Percentiles rank a stretch among this genome's conserved stretches.
Evolutionary conservation across 2,797 vertebrate species (phyloP).

Genomic region (Myotis myotis): DNA sequence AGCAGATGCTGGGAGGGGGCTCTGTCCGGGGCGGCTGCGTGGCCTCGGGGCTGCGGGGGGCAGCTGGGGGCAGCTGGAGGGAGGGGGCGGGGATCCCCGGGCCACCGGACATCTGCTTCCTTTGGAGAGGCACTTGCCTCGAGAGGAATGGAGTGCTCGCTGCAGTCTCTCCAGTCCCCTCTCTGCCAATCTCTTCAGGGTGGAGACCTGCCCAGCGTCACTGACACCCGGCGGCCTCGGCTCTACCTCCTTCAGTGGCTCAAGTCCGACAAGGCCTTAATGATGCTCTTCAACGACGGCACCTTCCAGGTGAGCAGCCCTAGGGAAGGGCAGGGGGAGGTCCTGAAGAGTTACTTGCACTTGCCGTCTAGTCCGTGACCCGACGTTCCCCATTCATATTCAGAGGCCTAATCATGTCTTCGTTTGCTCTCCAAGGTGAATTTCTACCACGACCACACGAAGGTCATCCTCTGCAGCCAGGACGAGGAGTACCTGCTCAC

Average conservation of each 20-base stretch:
- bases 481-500: slow-evolving; percentile 95
- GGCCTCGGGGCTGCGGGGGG: too few relatives aligned
- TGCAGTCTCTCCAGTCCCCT: background rate
- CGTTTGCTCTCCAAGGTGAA: slow-evolving; percentile 90
- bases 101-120: background rate
- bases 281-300: slow-evolving; percentile 99
- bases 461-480: slow-evolving; percentile 96
- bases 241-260: slow-evolving; percentile 98
- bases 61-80: background rate
- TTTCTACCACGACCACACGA: slow-evolving; percentile 99
- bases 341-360: background rate
- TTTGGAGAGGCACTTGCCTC: background rate
- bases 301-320: slow-evolving; percentile 94
- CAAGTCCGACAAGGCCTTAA: slow-evolving; percentile 97
- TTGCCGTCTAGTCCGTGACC: background rate
- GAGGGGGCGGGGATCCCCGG: background rate
- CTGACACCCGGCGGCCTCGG: slow-evolving; percentile 91
- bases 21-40: background rate
- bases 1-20: background rate
- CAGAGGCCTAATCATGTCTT: background rate
- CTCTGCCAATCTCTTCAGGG: slow-evolving; percentile 85
- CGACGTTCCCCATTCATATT: background rate
- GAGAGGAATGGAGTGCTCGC: background rate
- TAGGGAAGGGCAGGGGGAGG: background rate
- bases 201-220: slow-evolving; percentile 92